These are phyloP conservation scores for Hirudo medicinalis DNA, from an alignment of 1,140 invertebrate species.

Conservation along the genomic window DNA sequence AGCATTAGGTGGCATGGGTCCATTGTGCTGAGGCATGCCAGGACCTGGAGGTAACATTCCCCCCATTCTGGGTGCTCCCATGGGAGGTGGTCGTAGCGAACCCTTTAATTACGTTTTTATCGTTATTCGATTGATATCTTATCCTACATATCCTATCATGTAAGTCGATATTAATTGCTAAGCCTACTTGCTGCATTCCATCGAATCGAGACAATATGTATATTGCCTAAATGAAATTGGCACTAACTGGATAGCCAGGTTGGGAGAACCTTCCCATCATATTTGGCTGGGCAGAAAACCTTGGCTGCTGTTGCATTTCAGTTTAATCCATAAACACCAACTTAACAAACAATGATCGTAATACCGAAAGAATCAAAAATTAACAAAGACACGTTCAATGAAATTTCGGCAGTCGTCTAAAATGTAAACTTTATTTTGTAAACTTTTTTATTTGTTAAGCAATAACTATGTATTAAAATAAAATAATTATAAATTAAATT, in stretches of 20 bases:
- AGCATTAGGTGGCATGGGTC: background rate
- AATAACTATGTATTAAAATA: too few species aligned
- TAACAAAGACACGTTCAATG: too few species aligned
- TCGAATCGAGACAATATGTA: background rate
- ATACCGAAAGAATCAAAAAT: too few species aligned
- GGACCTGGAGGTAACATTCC: background rate
- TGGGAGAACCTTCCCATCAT: slow-evolving; percentile 18
- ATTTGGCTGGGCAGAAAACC: slow-evolving; percentile 16
- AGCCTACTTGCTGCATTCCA: background rate
- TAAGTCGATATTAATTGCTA: background rate
- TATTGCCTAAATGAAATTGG: background rate
- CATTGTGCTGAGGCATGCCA: slow-evolving; percentile 8
- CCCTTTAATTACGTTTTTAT: background rate
- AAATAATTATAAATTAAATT: too few species aligned
- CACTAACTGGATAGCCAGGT: slow-evolving; percentile 17
- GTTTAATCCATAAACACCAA: too few species aligned
- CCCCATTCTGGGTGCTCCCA: background rate
- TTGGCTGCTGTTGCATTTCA: slow-evolving; percentile 18
- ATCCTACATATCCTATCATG: background rate
- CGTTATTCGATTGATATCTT: background rate
- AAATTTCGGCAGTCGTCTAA: too few species aligned
- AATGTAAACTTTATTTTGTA: too few species aligned
- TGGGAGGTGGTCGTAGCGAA: background rate
- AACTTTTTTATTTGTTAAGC: too few species aligned
- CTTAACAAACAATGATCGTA: too few species aligned